Evolutionary conservation across 2,888 invertebrate species (phyloP).

Genomic region (Erebia ligea): DNA sequence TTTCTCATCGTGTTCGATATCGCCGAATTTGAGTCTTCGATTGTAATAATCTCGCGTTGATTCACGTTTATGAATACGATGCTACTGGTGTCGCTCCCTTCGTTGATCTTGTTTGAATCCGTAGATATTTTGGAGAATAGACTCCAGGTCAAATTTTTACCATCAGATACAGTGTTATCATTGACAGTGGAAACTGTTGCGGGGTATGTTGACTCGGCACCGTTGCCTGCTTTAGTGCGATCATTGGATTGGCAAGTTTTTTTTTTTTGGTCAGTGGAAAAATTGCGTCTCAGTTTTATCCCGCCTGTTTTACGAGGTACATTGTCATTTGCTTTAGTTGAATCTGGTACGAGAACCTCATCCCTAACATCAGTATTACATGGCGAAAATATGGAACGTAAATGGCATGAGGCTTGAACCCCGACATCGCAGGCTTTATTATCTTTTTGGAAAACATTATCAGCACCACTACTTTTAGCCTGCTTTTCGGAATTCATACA

Average conservation of each 20-base stretch:
- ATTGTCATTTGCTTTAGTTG: not conserved
- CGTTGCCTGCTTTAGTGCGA: not conserved
- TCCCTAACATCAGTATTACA: not conserved
- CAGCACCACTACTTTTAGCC: not conserved
- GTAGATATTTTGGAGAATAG: not conserved
- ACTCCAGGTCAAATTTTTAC: not conserved
- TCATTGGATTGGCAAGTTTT: too few relatives aligned
- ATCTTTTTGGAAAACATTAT: not conserved
- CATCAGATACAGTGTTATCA: not conserved
- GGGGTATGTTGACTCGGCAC: not conserved
- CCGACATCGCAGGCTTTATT: slow-evolving; percentile 23
- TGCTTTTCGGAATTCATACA: not conserved
- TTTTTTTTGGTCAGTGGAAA: not conserved
- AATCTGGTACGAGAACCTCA: not conserved
- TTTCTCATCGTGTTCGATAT: slow-evolving; percentile 2
- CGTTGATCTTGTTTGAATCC: not conserved
- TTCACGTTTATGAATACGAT: not conserved
- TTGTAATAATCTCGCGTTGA: not conserved
- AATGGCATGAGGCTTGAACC: slow-evolving; percentile 16
- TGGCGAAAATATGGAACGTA: not conserved
- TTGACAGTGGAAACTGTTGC: not conserved
- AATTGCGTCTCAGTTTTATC: not conserved
- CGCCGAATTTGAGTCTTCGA: slow-evolving; percentile 10
- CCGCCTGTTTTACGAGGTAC: not conserved
- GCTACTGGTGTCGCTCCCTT: not conserved